A percentile compares a stretch with the other conserved stretches of the same genome.
These are phyloP conservation scores for Cerastis leucographa DNA, from an alignment of 2,888 invertebrate species.

Conservation along the genomic window DNA sequence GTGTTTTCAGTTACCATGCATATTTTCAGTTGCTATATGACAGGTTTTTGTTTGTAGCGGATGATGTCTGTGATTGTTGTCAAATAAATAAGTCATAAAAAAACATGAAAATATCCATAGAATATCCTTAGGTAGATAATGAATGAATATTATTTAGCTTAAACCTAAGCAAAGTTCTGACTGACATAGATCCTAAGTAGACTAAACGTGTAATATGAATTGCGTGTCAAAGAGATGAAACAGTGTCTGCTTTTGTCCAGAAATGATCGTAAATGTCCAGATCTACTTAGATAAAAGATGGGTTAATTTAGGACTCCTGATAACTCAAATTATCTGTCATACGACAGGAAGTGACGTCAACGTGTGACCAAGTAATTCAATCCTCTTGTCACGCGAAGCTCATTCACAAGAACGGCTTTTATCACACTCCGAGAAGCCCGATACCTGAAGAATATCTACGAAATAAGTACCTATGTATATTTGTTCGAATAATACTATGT, in stretches of 20 bases:
- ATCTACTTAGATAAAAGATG: slow-evolving; percentile 59
- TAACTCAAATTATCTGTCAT: slow-evolving; percentile 63
- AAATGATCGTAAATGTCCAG: slow-evolving; percentile 47
- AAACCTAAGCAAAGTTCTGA: neutral
- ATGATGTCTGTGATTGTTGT: neutral
- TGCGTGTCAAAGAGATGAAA: slow-evolving; percentile 21
- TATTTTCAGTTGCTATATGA: slow-evolving; percentile 9
- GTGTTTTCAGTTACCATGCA: slow-evolving; percentile 16
- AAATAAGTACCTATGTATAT: neutral
- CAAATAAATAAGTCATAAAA: slow-evolving; percentile 2
- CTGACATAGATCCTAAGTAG: neutral
- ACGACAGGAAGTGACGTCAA: slow-evolving; percentile 65
- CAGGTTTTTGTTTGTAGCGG: neutral
- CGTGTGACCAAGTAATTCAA: slow-evolving; percentile 55
- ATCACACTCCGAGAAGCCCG: slow-evolving; percentile 13
- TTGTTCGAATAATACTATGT: neutral
- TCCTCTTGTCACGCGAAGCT: slow-evolving; percentile 67
- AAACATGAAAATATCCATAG: neutral
- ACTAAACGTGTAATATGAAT: slow-evolving; percentile 1
- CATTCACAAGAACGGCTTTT: slow-evolving; percentile 49
- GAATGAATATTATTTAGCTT: neutral
- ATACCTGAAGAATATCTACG: slow-evolving; percentile 17
- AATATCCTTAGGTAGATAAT: neutral
- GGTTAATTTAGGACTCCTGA: slow-evolving; percentile 61
- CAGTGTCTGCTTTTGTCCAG: slow-evolving; percentile 40